phyloP scores from a whole-genome alignment of 2,888 invertebrate species.

The Dryocosmus kuriphilus region DNA sequence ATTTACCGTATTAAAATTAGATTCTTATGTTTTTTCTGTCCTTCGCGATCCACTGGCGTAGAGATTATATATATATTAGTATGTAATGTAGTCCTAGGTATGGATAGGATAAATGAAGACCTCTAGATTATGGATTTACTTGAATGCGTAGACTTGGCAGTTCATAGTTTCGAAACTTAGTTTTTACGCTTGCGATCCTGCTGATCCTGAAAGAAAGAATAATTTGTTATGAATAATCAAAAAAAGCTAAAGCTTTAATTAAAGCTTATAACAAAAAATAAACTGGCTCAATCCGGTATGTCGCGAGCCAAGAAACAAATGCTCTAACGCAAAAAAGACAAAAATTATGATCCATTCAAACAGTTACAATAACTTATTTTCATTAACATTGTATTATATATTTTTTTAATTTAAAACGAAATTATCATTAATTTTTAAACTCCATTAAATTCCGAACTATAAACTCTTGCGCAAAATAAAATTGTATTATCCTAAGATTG shows the following conservation, averaged over 20 bases:
- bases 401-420: no score
- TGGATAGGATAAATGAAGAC: conserved; percentile 76
- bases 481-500: background rate
- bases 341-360: background rate
- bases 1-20: conserved; percentile 68
- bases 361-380: background rate
- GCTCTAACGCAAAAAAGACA: background rate
- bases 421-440: no score
- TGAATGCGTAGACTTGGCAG: conserved; percentile 65
- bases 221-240: conserved; percentile 32
- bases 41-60: conserved; percentile 63
- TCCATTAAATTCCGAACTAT: no score
- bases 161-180: conserved; percentile 60
- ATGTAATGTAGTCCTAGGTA: conserved; percentile 64
- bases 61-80: conserved; percentile 59
- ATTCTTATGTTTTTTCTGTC: conserved; percentile 55
- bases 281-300: conserved; percentile 25
- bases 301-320: background rate
- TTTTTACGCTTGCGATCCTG: conserved; percentile 71
- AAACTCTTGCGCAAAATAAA: no score
- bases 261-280: conserved; percentile 8
- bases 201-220: conserved; percentile 64
- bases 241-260: no score
- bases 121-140: conserved; percentile 76
- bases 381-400: no score